These are phyloP conservation scores for Siderastrea siderea DNA, from an alignment of 92 coral and sea anemone species.

Conservation along the genomic window DNA sequence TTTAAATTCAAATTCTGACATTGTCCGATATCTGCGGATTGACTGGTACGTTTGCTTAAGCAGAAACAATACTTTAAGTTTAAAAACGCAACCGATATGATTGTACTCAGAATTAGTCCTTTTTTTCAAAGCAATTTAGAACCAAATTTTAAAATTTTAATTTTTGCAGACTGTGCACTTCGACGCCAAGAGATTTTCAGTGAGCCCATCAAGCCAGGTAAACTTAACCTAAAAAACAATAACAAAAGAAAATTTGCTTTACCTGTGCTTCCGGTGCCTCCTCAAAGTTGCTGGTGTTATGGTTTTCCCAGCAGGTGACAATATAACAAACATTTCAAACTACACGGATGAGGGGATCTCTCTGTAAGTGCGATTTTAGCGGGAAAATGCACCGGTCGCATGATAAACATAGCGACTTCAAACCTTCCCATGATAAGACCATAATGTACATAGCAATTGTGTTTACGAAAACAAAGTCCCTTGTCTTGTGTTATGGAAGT, in stretches of 20 bases:
- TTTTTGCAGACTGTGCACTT: too few relatives aligned
- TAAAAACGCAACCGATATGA: too few relatives aligned
- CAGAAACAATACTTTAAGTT: too few relatives aligned
- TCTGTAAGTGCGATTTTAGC: background rate
- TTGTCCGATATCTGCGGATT: too few relatives aligned
- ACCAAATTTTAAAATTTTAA: too few relatives aligned
- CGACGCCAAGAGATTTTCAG: background rate
- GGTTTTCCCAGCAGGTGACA: conserved; percentile 17
- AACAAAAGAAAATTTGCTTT: background rate
- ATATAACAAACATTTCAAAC: background rate
- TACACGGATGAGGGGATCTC: conserved; percentile 7
- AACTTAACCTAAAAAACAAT: background rate
- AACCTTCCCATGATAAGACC: too few relatives aligned
- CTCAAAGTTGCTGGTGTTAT: conserved; percentile 19
- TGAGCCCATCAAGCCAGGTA: background rate
- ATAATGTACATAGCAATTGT: too few relatives aligned
- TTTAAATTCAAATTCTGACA: too few relatives aligned
- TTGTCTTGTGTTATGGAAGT: too few relatives aligned
- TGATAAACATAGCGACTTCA: background rate
- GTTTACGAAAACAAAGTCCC: too few relatives aligned
- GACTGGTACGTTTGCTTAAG: too few relatives aligned
- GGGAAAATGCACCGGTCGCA: background rate
- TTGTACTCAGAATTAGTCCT: too few relatives aligned
- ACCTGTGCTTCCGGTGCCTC: conserved; percentile 18
- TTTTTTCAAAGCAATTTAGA: background rate